Evolutionary conservation across 2,113 vertebrate genomes (phyloP), one percentile per base, ranked within the genome.

Genomic region (Helogale parvula): DNA sequence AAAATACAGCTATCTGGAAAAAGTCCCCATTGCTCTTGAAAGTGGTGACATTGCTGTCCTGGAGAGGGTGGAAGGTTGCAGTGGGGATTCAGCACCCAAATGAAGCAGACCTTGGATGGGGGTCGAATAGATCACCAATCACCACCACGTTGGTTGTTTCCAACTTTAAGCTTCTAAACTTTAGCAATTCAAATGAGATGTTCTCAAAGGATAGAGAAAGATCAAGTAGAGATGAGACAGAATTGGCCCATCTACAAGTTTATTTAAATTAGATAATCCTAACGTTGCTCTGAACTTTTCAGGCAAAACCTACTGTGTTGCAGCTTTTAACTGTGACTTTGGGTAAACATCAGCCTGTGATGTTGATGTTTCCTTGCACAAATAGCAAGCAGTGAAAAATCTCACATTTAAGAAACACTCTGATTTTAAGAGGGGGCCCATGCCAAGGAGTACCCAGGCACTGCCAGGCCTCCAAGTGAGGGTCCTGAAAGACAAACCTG

Each of bases 221-320:
- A 96, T 23, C 27, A 65, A 45, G 3, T 57, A 91, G 41, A 23
- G 6, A 74, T 86, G 57, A 52, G 23, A 76, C 4, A 79, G 19
- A 97, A 92, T 45, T 79, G 21, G 5, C 65, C 57, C 50, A 31
- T 71, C 17, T 45, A 7, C 54, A 90, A 45, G 31, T 82, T 63
- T 90, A 84, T 54, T 60, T 86, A 68, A 92, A 60, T 96, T 45
- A 68, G 23, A 47, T 89, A 88, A 82, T 79, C n/a, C 25, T 57
- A 60, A 52, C 16, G 25, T 86, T 69, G 7, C 47, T 95, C 86
- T 93, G 33, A 86, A 54, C 25, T 88, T 94, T 90, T 74, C 14
- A 69, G 33, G 69, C 38, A 52, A 80, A 68, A 63, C 45, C 38
- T 50, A 29, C 23, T 33, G 14, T n/a, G 35, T 21, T 21, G 76